These are phyloP conservation scores for Rosalia funebris DNA, from an alignment of 2,888 invertebrate genomes.

Conservation along the genomic window DNA sequence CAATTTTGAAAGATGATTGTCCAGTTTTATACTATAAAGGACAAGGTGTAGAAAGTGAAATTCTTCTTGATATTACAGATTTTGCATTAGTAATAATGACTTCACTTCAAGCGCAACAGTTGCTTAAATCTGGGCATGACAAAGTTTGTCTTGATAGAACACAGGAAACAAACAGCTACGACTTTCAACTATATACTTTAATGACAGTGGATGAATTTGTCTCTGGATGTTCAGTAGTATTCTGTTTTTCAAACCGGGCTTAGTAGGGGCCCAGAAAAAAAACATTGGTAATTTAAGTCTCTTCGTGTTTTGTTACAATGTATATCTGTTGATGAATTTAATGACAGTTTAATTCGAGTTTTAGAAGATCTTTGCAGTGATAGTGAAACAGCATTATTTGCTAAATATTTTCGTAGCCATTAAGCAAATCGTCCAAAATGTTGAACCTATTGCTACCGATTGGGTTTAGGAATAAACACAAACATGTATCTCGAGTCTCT, in stretches of 20 bases:
- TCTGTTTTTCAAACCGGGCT: not conserved
- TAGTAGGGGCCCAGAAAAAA: not conserved
- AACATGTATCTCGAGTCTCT: not conserved
- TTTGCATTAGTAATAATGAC: slow-evolving; percentile 28
- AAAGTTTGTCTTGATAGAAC: not conserved
- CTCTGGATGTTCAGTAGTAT: no score
- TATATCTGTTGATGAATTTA: not conserved
- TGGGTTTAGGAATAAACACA: not conserved
- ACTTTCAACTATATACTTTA: no score
- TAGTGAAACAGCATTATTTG: slow-evolving; percentile 1
- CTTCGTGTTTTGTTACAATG: not conserved
- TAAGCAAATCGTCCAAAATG: slow-evolving; percentile 4
- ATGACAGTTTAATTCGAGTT: not conserved
- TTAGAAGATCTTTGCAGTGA: not conserved
- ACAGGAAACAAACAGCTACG: not conserved
- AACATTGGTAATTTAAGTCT: not conserved
- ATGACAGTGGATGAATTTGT: no score
- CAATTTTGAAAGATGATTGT: not conserved
- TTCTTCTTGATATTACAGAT: slow-evolving; percentile 1
- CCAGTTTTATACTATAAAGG: slow-evolving; percentile 27
- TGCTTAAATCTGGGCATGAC: not conserved
- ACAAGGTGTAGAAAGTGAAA: not conserved
- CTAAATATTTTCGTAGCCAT: slow-evolving; percentile 6
- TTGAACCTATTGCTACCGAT: slow-evolving; percentile 17
- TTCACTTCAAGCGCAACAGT: no score